phyloP scores from a whole-genome alignment of 2,113 vertebrate species.

The Proteles cristata region DNA sequence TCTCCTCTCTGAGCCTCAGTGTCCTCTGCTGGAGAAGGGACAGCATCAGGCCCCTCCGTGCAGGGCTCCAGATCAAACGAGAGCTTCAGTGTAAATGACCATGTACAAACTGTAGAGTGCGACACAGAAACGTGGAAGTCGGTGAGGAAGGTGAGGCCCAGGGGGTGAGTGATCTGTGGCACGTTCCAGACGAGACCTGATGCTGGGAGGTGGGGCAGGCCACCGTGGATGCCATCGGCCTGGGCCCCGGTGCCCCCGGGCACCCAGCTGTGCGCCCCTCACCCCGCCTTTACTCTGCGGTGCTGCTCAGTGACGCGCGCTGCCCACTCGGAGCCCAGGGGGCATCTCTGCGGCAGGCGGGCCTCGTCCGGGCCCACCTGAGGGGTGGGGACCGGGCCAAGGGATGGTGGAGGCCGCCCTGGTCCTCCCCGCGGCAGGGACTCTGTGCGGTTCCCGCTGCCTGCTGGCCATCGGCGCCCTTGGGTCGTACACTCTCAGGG shows the following conservation, averaged over 20 bases:
- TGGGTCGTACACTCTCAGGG: not conserved
- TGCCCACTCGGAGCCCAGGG: not conserved
- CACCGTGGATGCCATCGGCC: accelerated
- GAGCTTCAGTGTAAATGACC: not conserved
- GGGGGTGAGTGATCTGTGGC: not conserved
- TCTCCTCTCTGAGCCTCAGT: not conserved
- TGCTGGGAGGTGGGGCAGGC: not conserved
- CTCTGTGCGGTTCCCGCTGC: accelerated
- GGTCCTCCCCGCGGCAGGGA: accelerated
- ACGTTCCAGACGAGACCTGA: accelerated
- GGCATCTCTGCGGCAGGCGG: not conserved
- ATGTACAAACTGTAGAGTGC: not conserved
- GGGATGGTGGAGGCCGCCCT: not conserved
- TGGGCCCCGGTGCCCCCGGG: accelerated
- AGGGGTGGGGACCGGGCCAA: not conserved
- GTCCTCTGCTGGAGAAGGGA: not conserved
- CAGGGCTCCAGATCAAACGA: not conserved
- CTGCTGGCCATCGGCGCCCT: not conserved
- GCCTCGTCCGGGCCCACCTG: accelerated
- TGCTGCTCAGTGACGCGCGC: not conserved
- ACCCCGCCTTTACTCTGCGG: accelerated
- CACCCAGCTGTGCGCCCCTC: not conserved
- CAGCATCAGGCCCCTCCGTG: not conserved
- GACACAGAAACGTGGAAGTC: too few species aligned
- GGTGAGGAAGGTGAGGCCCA: not conserved